phyloP scores from a whole-genome alignment of 2,797 vertebrate genomes.

The Sebastolobus alascanus region DNA sequence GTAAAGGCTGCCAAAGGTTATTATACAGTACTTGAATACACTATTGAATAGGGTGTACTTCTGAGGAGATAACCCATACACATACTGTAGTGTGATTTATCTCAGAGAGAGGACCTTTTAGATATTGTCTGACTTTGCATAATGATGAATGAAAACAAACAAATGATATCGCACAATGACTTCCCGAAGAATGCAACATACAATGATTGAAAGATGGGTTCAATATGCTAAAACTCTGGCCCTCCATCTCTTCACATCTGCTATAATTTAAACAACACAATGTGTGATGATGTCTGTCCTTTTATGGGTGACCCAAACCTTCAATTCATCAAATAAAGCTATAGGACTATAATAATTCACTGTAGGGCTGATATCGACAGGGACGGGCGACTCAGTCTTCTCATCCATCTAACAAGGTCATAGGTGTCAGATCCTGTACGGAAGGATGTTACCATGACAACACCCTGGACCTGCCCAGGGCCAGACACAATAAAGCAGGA shows the following conservation, averaged over 20 bases:
- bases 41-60: background rate
- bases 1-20: conserved; percentile 3
- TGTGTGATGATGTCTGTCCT: conserved; percentile 2
- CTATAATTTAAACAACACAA: background rate
- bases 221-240: background rate
- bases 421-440: conserved; percentile 67
- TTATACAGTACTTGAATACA: conserved; percentile 12
- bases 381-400: conserved; percentile 31
- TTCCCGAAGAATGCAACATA: background rate
- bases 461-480: conserved; percentile 41
- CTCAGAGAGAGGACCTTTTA: background rate
- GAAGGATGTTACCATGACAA: conserved; percentile 69
- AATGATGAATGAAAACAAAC: conserved; percentile 6
- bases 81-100: background rate
- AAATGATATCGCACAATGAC: background rate
- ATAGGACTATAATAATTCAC: conserved; percentile 4
- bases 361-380: conserved; percentile 14
- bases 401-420: conserved; percentile 59
- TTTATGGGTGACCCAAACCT: conserved; percentile 14
- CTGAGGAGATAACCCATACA: background rate
- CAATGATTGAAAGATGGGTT: background rate
- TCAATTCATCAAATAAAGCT: conserved; percentile 24
- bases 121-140: background rate
- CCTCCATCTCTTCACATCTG: background rate
- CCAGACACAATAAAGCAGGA: conserved; percentile 75